Conservation (phyloP, 2,888 invertebrate genomes). For the Phania funesta region DNA sequence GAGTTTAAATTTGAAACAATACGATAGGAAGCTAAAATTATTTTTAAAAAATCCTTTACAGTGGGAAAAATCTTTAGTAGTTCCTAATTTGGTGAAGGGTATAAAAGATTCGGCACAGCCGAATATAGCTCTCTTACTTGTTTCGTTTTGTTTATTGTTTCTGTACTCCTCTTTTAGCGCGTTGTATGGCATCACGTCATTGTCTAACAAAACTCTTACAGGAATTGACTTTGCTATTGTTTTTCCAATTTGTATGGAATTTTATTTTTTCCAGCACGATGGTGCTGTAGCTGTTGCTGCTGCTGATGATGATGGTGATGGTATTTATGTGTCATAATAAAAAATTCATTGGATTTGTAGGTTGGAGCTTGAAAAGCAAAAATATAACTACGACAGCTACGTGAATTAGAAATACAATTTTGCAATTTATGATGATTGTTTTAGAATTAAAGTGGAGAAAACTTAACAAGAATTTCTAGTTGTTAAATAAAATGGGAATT, state of each 20-base stretch:
- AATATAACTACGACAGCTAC: background rate
- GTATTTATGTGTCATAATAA: constrained; percentile 70
- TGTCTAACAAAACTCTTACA: constrained; percentile 61
- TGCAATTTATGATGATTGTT: constrained; percentile 65
- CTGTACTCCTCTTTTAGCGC: background rate
- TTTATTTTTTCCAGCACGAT: background rate
- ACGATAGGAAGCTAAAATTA: no score
- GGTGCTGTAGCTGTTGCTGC: constrained; percentile 23
- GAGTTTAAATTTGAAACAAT: no score
- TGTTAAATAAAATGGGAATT: no score
- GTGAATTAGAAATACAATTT: constrained; percentile 27
- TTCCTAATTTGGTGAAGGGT: no score
- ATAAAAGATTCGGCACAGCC: no score
- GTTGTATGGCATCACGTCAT: constrained; percentile 54
- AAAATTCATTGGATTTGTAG: constrained; percentile 65
- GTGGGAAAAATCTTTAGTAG: no score
- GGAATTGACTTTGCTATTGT: constrained; percentile 64
- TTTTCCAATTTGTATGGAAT: constrained; percentile 36
- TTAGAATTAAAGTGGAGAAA: constrained; percentile 42
- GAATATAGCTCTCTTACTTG: no score
- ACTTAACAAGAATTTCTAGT: constrained; percentile 38
- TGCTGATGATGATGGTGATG: constrained; percentile 67
- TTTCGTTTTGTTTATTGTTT: background rate
- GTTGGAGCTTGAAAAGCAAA: background rate
- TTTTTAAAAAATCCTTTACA: no score